phyloP scores from a whole-genome alignment of 1,140 invertebrate genomes.

The Venustaconcha ellipsiformis region DNA sequence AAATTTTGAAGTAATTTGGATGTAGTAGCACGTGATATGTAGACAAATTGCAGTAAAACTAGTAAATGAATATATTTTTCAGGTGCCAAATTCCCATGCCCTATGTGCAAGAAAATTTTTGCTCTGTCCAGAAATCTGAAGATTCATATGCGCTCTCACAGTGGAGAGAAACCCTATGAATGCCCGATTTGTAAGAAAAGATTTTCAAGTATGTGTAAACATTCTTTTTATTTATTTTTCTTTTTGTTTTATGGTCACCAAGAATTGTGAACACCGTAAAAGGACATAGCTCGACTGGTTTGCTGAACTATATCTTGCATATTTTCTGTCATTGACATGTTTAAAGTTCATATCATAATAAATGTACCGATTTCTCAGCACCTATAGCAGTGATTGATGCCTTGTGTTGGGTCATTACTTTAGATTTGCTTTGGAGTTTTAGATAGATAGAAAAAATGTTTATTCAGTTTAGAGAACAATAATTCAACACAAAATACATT shows the following conservation, averaged over 20 bases:
- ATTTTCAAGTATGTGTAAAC: conserved; percentile 49
- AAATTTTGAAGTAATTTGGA: neutral
- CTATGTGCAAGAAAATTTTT: conserved; percentile 62
- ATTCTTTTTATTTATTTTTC: neutral
- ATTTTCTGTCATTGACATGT: neutral
- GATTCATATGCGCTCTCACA: conserved; percentile 72
- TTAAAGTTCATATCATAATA: neutral
- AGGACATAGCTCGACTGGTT: no score
- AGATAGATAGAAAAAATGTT: no score
- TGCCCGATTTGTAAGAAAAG: conserved; percentile 61
- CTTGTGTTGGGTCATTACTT: no score
- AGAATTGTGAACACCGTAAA: neutral
- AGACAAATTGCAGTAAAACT: neutral
- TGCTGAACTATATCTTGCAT: neutral
- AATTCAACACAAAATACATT: no score
- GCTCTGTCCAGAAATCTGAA: conserved; percentile 66
- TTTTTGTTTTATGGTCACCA: neutral
- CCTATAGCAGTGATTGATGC: no score
- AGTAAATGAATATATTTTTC: conserved; percentile 5
- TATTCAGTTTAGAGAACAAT: no score
- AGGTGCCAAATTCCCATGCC: conserved; percentile 43
- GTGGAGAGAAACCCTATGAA: conserved; percentile 82
- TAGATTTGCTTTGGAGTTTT: no score
- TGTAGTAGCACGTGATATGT: neutral
- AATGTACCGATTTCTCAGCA: neutral